A percentile compares a stretch with the other conserved stretches of the same genome.
These are phyloP conservation scores for Callipepla californica DNA, from an alignment of 2,113 vertebrate species.

Conservation along the genomic window DNA sequence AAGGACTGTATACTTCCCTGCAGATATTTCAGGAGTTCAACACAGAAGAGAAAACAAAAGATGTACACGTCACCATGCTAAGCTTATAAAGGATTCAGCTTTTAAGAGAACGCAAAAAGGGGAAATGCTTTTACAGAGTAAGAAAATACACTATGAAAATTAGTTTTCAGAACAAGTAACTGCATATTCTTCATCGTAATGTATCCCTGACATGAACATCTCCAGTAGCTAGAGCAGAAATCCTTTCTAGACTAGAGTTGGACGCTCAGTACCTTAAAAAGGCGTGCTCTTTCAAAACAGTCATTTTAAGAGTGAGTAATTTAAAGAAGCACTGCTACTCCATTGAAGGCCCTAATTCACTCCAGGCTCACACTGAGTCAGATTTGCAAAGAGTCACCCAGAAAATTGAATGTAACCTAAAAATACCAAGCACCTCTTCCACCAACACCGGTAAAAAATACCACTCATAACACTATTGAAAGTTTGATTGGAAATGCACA, in stretches of 20 bases:
- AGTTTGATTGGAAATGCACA: background rate
- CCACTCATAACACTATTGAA: background rate
- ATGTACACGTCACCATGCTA: background rate
- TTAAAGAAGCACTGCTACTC: background rate
- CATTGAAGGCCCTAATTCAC: background rate
- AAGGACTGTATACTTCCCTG: background rate
- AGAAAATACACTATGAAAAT: background rate
- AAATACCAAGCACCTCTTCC: background rate
- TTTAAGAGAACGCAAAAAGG: background rate
- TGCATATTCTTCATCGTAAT: accelerated
- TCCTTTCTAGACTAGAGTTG: background rate
- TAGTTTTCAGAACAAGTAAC: background rate
- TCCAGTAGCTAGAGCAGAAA: background rate
- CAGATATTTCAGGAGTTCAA: background rate
- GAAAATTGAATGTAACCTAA: background rate
- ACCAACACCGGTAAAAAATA: background rate
- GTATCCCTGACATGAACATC: background rate
- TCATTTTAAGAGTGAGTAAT: background rate
- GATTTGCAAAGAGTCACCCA: background rate
- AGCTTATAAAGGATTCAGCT: background rate
- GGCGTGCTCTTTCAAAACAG: background rate
- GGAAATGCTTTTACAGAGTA: background rate
- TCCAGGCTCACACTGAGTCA: background rate
- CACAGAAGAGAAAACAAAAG: background rate
- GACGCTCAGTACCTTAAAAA: background rate